These are phyloP conservation scores for Oncopeltus fasciatus DNA, from an alignment of 1,140 invertebrate species.

Conservation along the genomic window DNA sequence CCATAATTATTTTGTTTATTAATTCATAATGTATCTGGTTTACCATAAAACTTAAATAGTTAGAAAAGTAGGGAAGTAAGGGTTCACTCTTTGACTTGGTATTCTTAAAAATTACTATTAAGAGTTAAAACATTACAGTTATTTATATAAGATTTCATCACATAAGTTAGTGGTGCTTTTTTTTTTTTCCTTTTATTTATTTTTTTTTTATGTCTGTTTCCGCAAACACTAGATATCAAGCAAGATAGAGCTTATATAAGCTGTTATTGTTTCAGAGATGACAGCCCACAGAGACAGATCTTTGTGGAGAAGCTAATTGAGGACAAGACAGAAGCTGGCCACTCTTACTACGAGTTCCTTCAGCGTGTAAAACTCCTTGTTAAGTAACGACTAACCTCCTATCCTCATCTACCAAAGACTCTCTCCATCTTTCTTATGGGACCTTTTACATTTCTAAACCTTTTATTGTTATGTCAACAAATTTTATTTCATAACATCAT, in stretches of 20 bases:
- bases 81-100: no score
- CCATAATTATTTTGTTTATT: no score
- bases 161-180: background rate
- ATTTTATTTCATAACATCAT: conserved; percentile 2
- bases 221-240: no score
- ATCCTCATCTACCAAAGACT: background rate
- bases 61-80: no score
- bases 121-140: no score
- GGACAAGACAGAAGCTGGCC: conserved; percentile 80
- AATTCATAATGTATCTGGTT: no score
- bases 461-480: conserved; percentile 1
- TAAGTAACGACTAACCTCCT: conserved; percentile 39
- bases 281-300: conserved; percentile 59
- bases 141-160: background rate
- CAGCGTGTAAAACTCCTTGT: conserved; percentile 87
- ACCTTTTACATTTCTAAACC: background rate
- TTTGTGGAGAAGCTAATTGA: conserved; percentile 86
- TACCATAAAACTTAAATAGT: no score
- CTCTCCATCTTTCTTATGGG: background rate
- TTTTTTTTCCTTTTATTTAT: background rate
- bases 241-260: no score
- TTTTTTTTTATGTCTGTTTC: no score
- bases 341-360: conserved; percentile 96
- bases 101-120: no score
- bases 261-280: conserved; percentile 78